Evolutionary conservation across 2,888 invertebrate species (phyloP).

Genomic region (Cylindroiulus punctatus): DNA sequence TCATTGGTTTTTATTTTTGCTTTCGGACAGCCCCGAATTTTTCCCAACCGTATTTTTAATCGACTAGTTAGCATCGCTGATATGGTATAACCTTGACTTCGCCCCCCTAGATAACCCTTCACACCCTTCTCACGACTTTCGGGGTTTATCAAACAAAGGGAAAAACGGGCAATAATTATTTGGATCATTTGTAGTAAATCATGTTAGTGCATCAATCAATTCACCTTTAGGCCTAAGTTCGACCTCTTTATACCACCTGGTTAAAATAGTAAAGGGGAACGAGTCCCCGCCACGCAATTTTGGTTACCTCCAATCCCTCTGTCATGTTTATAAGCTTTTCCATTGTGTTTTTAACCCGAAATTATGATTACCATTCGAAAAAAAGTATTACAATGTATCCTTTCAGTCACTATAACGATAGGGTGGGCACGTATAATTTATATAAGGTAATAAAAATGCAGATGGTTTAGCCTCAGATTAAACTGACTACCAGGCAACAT

Average conservation of each 20-base stretch:
- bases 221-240: slow-evolving; percentile 40
- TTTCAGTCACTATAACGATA: not conserved
- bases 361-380: slow-evolving; percentile 13
- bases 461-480: slow-evolving; percentile 28
- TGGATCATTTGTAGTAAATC: slow-evolving; percentile 47
- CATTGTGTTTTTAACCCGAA: slow-evolving; percentile 30
- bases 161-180: slow-evolving; percentile 45
- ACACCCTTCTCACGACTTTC: slow-evolving; percentile 30
- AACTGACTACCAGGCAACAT: not conserved
- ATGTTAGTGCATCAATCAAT: slow-evolving; percentile 38
- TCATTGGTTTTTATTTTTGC: slow-evolving; percentile 1
- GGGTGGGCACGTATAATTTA: slow-evolving; percentile 43
- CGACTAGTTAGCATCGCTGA: not conserved
- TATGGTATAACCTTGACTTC: not conserved
- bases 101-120: slow-evolving; percentile 10
- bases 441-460: slow-evolving; percentile 32
- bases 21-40: not conserved
- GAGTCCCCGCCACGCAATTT: slow-evolving; percentile 21
- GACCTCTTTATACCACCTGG: slow-evolving; percentile 31
- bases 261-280: slow-evolving; percentile 35
- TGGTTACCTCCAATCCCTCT: slow-evolving; percentile 22
- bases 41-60: not conserved
- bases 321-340: not conserved
- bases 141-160: slow-evolving; percentile 37
- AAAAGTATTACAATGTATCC: slow-evolving; percentile 42